A percentile compares a stretch with the other conserved stretches of the same genome.
These are phyloP conservation scores for Cetonia aurata DNA, from an alignment of 2,888 invertebrate genomes.

Conservation along the genomic window DNA sequence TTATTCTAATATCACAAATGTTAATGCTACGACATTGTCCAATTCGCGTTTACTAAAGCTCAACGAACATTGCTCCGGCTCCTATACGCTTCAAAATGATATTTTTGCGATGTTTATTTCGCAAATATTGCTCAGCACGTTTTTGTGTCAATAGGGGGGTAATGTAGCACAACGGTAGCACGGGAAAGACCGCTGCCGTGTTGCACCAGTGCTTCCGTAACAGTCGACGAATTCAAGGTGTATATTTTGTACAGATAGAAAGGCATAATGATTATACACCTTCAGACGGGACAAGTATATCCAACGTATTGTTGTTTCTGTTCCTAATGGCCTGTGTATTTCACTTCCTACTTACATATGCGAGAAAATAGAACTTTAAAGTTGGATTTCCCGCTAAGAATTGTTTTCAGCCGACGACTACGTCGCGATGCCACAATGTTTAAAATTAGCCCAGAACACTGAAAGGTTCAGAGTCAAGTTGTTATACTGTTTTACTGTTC, in stretches of 20 bases:
- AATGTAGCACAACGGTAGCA: constrained; percentile 16
- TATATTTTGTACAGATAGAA: neutral
- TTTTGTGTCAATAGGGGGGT: constrained; percentile 2
- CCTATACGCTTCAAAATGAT: neutral
- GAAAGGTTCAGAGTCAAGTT: constrained; percentile 47
- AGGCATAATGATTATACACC: neutral
- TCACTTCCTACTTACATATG: neutral
- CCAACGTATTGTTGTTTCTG: neutral
- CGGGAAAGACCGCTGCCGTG: neutral
- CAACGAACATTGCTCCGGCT: neutral
- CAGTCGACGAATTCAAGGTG: constrained; percentile 15
- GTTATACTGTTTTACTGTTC: constrained; percentile 30
- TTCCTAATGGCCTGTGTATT: neutral
- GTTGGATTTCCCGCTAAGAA: constrained; percentile 50
- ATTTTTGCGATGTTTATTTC: constrained; percentile 1
- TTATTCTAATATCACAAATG: neutral
- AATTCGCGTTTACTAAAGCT: neutral
- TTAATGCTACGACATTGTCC: neutral
- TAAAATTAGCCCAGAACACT: constrained; percentile 61
- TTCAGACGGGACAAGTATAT: neutral
- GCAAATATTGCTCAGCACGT: neutral
- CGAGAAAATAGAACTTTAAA: constrained; percentile 13
- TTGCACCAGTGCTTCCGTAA: constrained; percentile 12
- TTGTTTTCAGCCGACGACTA: constrained; percentile 50
- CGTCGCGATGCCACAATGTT: constrained; percentile 56